These are phyloP conservation scores for Ctenopoma multispine DNA, from an alignment of 2,797 vertebrate species.

Conservation along the genomic window DNA sequence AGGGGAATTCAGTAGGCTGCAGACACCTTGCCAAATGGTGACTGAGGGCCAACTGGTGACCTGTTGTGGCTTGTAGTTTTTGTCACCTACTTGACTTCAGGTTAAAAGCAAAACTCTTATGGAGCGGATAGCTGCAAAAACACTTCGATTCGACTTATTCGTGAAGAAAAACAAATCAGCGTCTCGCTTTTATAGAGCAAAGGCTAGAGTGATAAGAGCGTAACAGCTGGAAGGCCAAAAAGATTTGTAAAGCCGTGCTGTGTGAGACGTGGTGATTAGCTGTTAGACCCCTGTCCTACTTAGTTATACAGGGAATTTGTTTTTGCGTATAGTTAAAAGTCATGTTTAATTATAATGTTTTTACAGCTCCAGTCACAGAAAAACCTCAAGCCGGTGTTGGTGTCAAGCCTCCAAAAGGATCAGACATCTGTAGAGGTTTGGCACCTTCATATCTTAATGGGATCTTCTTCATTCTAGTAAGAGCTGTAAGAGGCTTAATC, in stretches of 20 bases:
- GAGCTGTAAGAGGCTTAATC: constrained; percentile 1
- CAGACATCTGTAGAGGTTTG: constrained; percentile 87
- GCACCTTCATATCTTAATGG: constrained; percentile 12
- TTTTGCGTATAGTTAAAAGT: background rate
- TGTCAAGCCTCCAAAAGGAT: constrained; percentile 39
- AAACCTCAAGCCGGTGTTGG: constrained; percentile 16
- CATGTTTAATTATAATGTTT: constrained; percentile 17
- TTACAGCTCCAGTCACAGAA: background rate
- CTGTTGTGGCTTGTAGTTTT: constrained; percentile 29
- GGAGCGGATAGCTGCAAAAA: constrained; percentile 12
- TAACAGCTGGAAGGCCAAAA: background rate
- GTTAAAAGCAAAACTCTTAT: constrained; percentile 32
- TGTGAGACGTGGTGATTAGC: background rate
- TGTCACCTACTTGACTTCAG: constrained; percentile 22
- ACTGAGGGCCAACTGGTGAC: constrained; percentile 35
- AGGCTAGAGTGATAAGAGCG: constrained; percentile 17
- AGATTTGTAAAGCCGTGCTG: background rate
- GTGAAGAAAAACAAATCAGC: constrained; percentile 5
- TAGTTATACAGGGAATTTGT: background rate
- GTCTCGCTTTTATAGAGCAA: constrained; percentile 2
- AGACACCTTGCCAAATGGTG: constrained; percentile 62
- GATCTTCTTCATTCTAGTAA: constrained; percentile 9
- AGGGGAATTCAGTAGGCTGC: constrained; percentile 22
- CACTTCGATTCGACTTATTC: background rate
- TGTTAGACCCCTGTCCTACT: background rate